Evolutionary conservation across 2,888 invertebrate genomes (phyloP).

Genomic region (Steromphala cineraria): DNA sequence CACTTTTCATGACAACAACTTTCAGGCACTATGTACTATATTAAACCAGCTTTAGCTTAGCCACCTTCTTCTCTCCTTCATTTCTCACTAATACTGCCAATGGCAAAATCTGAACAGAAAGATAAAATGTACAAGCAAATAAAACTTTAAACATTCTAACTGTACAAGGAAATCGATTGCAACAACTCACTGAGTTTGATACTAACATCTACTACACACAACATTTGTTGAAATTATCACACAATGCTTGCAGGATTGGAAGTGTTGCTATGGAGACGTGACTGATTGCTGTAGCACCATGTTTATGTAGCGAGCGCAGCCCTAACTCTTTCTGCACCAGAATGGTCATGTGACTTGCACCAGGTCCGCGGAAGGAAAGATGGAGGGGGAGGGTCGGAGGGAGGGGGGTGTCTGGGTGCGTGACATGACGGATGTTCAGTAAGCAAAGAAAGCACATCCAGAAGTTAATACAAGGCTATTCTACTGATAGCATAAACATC

Average conservation of each 20-base stretch:
- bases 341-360: constrained; percentile 13
- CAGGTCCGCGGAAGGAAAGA: constrained; percentile 5
- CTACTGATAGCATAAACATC: constrained; percentile 13
- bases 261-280: constrained; percentile 17
- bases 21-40: constrained; percentile 1
- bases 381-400: constrained; percentile 6
- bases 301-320: neutral
- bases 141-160: constrained; percentile 13
- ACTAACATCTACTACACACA: constrained; percentile 9
- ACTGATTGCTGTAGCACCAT: constrained; percentile 18
- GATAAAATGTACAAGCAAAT: constrained; percentile 12
- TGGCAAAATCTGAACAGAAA: constrained; percentile 1
- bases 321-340: neutral
- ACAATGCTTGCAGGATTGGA: constrained; percentile 7
- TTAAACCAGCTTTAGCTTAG: neutral
- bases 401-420: neutral
- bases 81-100: constrained; percentile 6
- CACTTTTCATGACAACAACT: constrained; percentile 11
- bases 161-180: constrained; percentile 11
- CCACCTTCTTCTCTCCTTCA: neutral
- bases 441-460: constrained; percentile 21
- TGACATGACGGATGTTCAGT: neutral
- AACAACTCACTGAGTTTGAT: neutral
- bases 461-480: constrained; percentile 22
- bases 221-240: constrained; percentile 21